Evolutionary conservation across 2,888 invertebrate genomes (phyloP).

Genomic region (Tanaodytes sp.): DNA sequence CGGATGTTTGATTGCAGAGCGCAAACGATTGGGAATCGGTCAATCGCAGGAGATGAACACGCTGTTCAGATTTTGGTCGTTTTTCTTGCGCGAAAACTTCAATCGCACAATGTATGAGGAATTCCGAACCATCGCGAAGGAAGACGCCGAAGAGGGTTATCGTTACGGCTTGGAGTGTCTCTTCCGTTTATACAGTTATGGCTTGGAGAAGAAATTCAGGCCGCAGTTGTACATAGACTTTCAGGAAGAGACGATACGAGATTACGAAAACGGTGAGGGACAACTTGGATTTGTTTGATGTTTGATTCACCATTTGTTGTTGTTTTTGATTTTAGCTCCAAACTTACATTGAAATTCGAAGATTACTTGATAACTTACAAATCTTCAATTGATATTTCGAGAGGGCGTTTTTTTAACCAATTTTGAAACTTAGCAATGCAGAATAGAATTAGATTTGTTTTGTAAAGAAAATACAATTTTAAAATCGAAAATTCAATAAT

Average conservation of each 20-base stretch:
- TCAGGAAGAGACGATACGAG: slow-evolving; percentile 91
- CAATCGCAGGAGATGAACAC: slow-evolving; percentile 99
- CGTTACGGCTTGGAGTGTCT: slow-evolving; percentile 89
- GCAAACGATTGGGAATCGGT: slow-evolving; percentile 92
- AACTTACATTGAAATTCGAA: too few species aligned
- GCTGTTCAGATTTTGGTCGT: slow-evolving; percentile 99
- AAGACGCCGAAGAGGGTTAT: slow-evolving; percentile 92
- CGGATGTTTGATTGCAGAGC: slow-evolving; percentile 81
- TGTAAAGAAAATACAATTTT: too few species aligned
- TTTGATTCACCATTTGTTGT: too few species aligned
- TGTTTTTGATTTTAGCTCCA: too few species aligned
- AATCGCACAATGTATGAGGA: slow-evolving; percentile 98
- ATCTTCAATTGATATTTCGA: too few species aligned
- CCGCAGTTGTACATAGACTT: slow-evolving; percentile 97
- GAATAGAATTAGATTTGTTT: too few species aligned
- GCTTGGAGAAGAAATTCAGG: slow-evolving; percentile 95
- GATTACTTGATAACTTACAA: too few species aligned
- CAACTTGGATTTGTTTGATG: too few species aligned
- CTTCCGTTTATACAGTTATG: slow-evolving; percentile 98
- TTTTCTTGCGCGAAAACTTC: slow-evolving; percentile 98
- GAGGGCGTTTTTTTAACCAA: too few species aligned
- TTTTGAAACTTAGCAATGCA: too few species aligned
- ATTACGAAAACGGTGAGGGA: slow-evolving; percentile 90
- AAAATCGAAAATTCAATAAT: too few species aligned
- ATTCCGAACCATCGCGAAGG: slow-evolving; percentile 91